A percentile compares a stretch with the other conserved stretches of the same genome.
These are phyloP conservation scores for Microhierax caerulescens DNA, from an alignment of 2,797 vertebrate genomes.

Conservation along the genomic window DNA sequence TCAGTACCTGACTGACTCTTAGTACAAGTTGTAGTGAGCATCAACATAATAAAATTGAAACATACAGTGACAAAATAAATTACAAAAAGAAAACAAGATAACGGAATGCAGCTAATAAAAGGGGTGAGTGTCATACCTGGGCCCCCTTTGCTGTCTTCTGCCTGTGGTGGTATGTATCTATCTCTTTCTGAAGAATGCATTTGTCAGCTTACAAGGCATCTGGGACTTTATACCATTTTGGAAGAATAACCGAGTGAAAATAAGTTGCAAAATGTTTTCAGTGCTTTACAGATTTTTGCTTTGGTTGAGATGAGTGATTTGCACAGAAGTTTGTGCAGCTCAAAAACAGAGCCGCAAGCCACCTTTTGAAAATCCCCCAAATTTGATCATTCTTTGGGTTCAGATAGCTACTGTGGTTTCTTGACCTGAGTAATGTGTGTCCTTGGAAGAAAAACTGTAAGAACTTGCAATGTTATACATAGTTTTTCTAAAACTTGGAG, in stretches of 20 bases:
- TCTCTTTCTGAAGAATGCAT: not conserved
- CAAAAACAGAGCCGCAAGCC: not conserved
- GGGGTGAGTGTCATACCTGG: not conserved
- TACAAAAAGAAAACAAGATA: not conserved
- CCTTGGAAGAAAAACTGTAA: not conserved
- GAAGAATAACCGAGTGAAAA: not conserved
- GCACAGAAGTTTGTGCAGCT: not conserved
- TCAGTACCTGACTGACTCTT: not conserved
- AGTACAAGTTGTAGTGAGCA: not conserved
- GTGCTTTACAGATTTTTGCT: not conserved
- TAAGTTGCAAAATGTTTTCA: not conserved
- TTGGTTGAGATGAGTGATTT: not conserved
- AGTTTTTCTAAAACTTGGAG: not conserved
- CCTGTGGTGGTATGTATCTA: not conserved
- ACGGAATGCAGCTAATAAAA: not conserved
- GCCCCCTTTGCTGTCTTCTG: not conserved
- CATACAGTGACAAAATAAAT: not conserved
- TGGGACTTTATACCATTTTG: not conserved
- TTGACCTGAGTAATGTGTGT: not conserved
- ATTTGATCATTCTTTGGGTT: not conserved
- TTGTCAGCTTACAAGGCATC: not conserved
- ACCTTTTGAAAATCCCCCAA: not conserved
- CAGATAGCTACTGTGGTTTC: not conserved
- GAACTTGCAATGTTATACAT: not conserved
- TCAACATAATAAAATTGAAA: not conserved